Conservation (phyloP, 2,113 vertebrate species). For the Cavia aperea region DNA sequence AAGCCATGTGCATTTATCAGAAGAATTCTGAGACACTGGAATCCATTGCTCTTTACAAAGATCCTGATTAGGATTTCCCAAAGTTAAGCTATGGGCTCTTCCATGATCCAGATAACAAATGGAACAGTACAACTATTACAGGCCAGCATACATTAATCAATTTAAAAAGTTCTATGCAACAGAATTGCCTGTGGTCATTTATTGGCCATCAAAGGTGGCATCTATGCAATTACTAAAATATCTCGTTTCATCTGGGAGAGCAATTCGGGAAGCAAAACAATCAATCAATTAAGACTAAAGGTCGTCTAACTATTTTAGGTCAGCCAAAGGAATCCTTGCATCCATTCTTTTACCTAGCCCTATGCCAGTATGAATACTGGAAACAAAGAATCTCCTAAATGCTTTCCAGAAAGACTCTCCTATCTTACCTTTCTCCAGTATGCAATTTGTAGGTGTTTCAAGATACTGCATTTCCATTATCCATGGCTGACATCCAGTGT, state of each 20-base stretch:
- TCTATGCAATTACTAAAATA: slow-evolving; percentile 36
- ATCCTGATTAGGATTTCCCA: neutral
- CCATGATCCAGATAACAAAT: neutral
- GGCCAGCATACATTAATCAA: neutral
- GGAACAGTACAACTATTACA: neutral
- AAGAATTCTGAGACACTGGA: neutral
- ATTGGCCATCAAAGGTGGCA: neutral
- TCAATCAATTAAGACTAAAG: slow-evolving; percentile 49
- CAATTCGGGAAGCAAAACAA: slow-evolving; percentile 36
- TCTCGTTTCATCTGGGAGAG: slow-evolving; percentile 35
- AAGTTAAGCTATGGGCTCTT: neutral
- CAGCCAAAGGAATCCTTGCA: neutral
- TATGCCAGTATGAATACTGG: neutral
- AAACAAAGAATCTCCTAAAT: neutral
- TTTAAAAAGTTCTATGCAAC: neutral
- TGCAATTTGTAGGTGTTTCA: neutral
- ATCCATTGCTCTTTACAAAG: neutral
- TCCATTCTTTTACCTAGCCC: neutral
- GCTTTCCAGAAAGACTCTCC: neutral
- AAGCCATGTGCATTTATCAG: neutral
- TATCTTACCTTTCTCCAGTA: neutral
- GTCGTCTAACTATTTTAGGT: slow-evolving; percentile 11
- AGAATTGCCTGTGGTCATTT: neutral
- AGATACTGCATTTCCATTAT: neutral
- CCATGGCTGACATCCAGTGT: neutral